Base-by-base conservation (phyloP, 2,797 vertebrate genomes). In the Galago senegalensis region DNA sequence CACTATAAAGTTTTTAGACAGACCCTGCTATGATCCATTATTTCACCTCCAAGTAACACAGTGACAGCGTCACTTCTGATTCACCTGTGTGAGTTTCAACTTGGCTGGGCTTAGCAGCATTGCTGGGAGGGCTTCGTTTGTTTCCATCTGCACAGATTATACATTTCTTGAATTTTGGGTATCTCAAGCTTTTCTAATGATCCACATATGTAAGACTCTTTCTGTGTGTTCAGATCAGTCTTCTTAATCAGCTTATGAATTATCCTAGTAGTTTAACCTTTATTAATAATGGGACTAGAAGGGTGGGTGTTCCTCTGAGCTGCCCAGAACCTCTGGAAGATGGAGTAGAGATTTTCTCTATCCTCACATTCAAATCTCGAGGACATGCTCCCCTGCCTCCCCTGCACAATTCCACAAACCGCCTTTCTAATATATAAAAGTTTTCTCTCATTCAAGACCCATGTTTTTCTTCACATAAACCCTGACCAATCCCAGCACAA, bases 201-300 rank as follows among this genome's bases (percentile, higher is more conserved):
- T 49, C 46, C 12, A 49, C 46, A 49, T 49, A 49, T 49, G 46
- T 49, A 49, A 49, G 46, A 49, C 40, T 49, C 13, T 49, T 49
- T 46, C 11, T 46, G 46, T 46, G 46, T 46, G 11, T 46, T 12
- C 9, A 46, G 46, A 46, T 10, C 46, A 43, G 40, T 43, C 40
- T 43, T 43, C 40, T 7, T 43, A 43, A 43, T 43, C 40, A 46
- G 46, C 46, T 46, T 46, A 46, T 46, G 37, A 72, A 73, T 83
- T 89, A 75, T 60, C 91, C 43, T 93, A 91, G n/a, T 87, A 76
- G 25, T 96, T 75, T 86, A 90, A 82, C 34, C 21, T 72, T 37
- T 86, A 29, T 79, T 73, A 34, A 83, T 97, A 23, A 72, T 4
- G 82, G 37, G 65, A 84, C 4, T 65, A 67, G 29, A 90, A 40